Evolutionary conservation across 37 sponge, comb jelly and placozoan species (phyloP).

Genomic region (Chondrosia reniformis): DNA sequence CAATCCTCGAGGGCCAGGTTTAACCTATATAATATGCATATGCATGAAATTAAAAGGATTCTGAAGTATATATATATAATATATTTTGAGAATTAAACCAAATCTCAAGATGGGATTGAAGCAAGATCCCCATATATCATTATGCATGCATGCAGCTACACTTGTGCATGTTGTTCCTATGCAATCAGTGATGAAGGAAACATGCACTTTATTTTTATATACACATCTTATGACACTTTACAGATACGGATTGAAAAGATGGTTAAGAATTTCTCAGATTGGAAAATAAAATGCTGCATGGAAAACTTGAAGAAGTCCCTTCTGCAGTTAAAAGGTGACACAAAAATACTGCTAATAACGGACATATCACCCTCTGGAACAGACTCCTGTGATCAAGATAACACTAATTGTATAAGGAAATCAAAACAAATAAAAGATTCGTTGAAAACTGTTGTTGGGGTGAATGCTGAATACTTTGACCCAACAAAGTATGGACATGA

Average conservation of each 20-base stretch:
- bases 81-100: background rate
- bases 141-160: background rate
- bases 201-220: background rate
- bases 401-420: no score
- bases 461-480: background rate
- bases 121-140: background rate
- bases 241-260: constrained; percentile 6
- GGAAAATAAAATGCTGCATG: background rate
- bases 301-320: background rate
- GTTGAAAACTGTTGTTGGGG: background rate
- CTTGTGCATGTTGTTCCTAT: background rate
- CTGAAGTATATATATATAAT: background rate
- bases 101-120: background rate
- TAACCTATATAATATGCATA: background rate
- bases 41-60: background rate
- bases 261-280: background rate
- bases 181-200: background rate
- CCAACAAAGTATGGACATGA: background rate
- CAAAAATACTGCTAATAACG: background rate
- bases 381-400: constrained; percentile 8
- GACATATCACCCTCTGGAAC: constrained; percentile 19
- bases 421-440: no score
- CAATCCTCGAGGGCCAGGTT: background rate
- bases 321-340: background rate
- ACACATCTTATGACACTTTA: background rate